phyloP scores from a whole-genome alignment of 2,113 vertebrate species.

The Furnarius figulus region DNA sequence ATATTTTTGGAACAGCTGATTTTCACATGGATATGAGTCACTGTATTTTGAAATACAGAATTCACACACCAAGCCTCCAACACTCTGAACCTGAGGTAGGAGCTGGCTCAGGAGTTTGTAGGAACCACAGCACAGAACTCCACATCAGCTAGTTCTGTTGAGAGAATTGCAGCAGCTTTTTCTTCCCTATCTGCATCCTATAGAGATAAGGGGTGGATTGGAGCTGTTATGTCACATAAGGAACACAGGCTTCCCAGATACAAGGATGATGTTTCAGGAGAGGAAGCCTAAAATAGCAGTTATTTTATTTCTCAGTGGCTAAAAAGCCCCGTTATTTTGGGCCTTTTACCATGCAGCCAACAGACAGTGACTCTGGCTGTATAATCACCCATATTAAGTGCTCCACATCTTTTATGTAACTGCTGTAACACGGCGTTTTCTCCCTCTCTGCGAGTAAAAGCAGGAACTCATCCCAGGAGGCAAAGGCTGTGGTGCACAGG shows the following conservation, averaged over 20 bases:
- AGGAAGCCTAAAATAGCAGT: not conserved
- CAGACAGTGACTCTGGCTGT: not conserved
- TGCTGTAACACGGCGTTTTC: not conserved
- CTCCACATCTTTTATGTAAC: not conserved
- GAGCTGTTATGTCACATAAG: not conserved
- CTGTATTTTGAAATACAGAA: conserved; percentile 4
- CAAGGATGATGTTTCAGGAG: not conserved
- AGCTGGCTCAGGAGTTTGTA: not conserved
- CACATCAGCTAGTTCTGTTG: not conserved
- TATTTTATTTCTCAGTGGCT: not conserved
- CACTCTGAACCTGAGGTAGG: not conserved
- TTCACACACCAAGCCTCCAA: not conserved
- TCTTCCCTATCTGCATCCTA: not conserved
- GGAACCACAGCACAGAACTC: not conserved
- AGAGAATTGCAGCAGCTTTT: not conserved
- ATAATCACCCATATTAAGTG: accelerated
- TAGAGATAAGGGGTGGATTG: not conserved
- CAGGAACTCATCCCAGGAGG: not conserved
- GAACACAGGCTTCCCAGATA: not conserved
- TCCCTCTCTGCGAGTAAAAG: not conserved
- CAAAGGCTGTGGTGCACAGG: not conserved
- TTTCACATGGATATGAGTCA: conserved; percentile 20
- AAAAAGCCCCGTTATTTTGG: not conserved
- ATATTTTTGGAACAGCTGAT: conserved; percentile 21
- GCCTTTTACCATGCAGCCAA: not conserved